phyloP scores from a whole-genome alignment of 1,140 invertebrate species.

The Bombus soroeensis region DNA sequence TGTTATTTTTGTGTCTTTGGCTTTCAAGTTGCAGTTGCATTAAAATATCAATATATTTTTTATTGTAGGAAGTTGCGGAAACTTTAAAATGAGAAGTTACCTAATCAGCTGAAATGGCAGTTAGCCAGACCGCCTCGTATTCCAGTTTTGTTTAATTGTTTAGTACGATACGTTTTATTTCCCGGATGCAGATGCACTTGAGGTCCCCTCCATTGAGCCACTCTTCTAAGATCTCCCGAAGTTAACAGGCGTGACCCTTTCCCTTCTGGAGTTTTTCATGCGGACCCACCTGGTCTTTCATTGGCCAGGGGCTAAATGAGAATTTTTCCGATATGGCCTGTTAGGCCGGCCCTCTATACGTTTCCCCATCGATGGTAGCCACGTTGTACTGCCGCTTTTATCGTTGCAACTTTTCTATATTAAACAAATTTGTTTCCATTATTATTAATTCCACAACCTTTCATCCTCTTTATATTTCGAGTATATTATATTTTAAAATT shows the following conservation, averaged over 20 bases:
- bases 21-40: too few relatives aligned
- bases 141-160: neutral
- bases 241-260: constrained; percentile 57
- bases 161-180: constrained; percentile 1
- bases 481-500: neutral
- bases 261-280: constrained; percentile 61
- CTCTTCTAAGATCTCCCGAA: constrained; percentile 33
- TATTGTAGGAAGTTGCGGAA: neutral
- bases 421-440: neutral
- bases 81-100: neutral
- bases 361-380: constrained; percentile 43
- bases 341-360: constrained; percentile 43
- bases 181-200: constrained; percentile 43
- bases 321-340: constrained; percentile 57
- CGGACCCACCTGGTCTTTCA: constrained; percentile 40
- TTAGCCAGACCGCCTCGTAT: neutral
- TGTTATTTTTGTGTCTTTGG: neutral
- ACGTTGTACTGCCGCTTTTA: constrained; percentile 13
- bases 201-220: neutral
- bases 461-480: neutral
- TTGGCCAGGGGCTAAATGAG: constrained; percentile 54
- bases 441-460: neutral
- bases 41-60: neutral
- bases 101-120: neutral
- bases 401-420: neutral